These are phyloP conservation scores for Pantherophis guttatus DNA, from an alignment of 2,113 vertebrate species.

Conservation along the genomic window DNA sequence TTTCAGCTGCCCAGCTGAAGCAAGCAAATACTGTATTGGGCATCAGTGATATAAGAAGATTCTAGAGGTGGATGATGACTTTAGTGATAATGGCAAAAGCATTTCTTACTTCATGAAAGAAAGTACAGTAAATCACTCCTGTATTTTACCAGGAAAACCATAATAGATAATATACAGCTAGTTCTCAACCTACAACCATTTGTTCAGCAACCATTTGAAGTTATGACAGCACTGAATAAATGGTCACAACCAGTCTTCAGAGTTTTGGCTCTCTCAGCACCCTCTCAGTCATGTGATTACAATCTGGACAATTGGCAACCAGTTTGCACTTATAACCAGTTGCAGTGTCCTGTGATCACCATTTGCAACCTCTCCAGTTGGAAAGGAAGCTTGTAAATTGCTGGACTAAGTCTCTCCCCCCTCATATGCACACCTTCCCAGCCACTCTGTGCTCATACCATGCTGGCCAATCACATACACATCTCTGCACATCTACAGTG, in stretches of 20 bases:
- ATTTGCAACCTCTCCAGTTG: neutral
- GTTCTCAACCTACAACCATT: neutral
- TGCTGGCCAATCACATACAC: neutral
- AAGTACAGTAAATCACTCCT: neutral
- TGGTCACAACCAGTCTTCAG: neutral
- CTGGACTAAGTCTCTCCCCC: neutral
- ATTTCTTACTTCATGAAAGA: neutral
- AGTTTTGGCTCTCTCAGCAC: neutral
- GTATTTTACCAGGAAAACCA: neutral
- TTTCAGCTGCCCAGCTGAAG: neutral
- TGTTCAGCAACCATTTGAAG: neutral
- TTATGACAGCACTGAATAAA: neutral
- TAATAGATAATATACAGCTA: neutral
- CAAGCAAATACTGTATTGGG: neutral
- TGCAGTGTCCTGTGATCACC: neutral
- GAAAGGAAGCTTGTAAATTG: neutral
- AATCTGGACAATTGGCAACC: neutral
- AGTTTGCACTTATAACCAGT: neutral
- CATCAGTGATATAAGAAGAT: neutral
- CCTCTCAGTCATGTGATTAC: neutral
- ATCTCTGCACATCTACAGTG: neutral
- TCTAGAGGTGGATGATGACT: neutral
- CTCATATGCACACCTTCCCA: neutral
- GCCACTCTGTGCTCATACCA: neutral
- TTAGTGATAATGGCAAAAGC: neutral